Conservation (phyloP, 2,797 vertebrate species). For the Aphelocoma californica region DNA sequence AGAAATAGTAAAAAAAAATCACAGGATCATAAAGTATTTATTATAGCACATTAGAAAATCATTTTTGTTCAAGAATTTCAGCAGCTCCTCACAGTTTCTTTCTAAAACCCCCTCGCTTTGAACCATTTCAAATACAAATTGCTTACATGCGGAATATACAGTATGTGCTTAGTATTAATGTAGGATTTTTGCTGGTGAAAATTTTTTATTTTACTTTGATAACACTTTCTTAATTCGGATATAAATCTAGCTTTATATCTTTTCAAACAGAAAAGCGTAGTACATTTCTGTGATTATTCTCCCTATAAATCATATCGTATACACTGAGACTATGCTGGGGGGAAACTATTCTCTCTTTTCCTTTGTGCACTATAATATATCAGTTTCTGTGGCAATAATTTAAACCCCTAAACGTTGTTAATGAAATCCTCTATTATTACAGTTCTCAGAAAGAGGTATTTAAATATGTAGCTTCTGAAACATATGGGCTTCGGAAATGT, state of each 20-base stretch:
- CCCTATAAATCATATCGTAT: background rate
- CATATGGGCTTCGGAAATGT: background rate
- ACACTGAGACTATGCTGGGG: background rate
- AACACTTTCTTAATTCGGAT: conserved; percentile 22
- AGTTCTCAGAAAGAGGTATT: background rate
- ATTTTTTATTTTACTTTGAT: background rate
- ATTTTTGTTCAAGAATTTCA: background rate
- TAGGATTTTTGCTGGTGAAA: background rate
- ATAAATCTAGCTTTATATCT: conserved; percentile 34
- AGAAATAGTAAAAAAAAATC: background rate
- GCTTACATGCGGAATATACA: background rate
- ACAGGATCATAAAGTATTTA: background rate
- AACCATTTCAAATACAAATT: background rate
- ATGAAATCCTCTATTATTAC: conserved; percentile 16
- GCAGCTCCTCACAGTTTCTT: background rate
- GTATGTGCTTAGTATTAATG: background rate
- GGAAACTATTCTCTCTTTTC: background rate
- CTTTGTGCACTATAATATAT: background rate
- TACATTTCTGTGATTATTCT: conserved; percentile 12
- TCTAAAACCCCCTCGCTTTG: background rate
- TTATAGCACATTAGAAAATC: background rate
- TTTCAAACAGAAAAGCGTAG: conserved; percentile 5
- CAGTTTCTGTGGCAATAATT: conserved; percentile 19
- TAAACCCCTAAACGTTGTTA: conserved; percentile 14
- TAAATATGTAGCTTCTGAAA: background rate